Evolutionary conservation across 2,888 invertebrate species (phyloP), one percentile per base, ranked within the genome.

Genomic region (Xylota sylvarum): DNA sequence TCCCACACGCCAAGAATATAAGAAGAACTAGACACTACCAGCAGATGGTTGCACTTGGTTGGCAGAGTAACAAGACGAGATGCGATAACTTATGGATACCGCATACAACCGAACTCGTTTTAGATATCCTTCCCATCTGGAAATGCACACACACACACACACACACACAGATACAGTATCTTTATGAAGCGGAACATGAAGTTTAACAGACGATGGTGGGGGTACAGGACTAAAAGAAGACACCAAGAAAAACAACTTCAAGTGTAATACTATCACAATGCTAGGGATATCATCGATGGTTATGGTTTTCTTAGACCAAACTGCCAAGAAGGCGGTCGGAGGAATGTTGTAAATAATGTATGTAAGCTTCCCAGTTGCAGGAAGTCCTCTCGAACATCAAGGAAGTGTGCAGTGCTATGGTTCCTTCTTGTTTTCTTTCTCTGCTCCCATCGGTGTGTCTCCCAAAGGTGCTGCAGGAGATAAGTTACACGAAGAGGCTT

Each of bases 211-310:
- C n/a, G 74, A n/a, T n/a, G n/a, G 32, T 4, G 65, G 30, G 0
- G 27, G 12, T 14, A 4, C 4, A 9, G 5, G 2, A 56, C 43
- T 55, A 43, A 55, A 40, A 27, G 46, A 76, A 14, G 56, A 67
- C 23, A 67, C 40, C 76, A 80, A 77, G 81, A 56, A 82, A 73
- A 82, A 64, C 69, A 86, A 77, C 78, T 82, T 82, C 73, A 69
- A 77, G 76, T 76, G 64, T 70, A 70, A 64, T 58, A 70, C 77
- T 81, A 86, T 77, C 81, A 73, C 72, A 86, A 69, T 77, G 67
- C 48, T 60, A 67, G 62, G 72, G 85, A 77, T 81, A 86, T 86
- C 86, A 86, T 86, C 86, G 86, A 86, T 78, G 82, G 86, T 86
- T 77, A 86, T 78, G 77, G 73, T 78, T 73, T 78, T 73, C 77